Evolutionary conservation across 2,797 vertebrate species (phyloP), one percentile per base, ranked within the genome.

Genomic region (Spinus olivaceus): DNA sequence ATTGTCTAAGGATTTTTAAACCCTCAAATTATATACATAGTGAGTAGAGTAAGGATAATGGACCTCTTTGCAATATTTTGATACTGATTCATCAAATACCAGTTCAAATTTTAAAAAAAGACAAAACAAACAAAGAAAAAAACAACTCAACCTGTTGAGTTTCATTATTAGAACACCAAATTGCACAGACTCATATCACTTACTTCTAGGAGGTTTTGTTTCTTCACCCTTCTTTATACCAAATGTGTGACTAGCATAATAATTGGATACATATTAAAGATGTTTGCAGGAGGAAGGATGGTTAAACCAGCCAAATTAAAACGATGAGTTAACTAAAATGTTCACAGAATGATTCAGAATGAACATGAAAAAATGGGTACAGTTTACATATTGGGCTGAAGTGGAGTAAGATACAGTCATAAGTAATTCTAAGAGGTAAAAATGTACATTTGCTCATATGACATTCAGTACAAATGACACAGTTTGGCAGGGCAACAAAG

Each of bases 341-440:
- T 47, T 86, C 41, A 28, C 7, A 49, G 39, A 63, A 44, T 51
- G 19, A 54, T 61, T 41, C 21, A 61, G 46, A 80, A 46, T 6
- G 19, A 1, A 33, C 11, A 5, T 53, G 8, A 28, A 81, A 69
- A 79, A 90, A 30, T 37, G 10, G 15, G 0, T n/a, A 7, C 8
- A 47, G 4, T 12, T 11, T 64, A 51, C 35, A 32, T 41, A 33
- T 9, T 41, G 12, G 13, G 28, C 9, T 71, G 19, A 66, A 63
- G 8, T 54, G 8, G 28, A 49, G 49, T 46, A 65, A 61, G 6
- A 24, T 49, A 54, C 0, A 0, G 7, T 39, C 63, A 61, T 15
- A 73, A 80, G 27, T 24, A 57, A 7, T 35, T 85, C 6, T 57
- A 42, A 61, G n/a, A 61, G 7, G 14, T 20, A 72, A 76, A 78